Conservation (phyloP, 2,113 vertebrate genomes). For the Xiphophorus hellerii region DNA sequence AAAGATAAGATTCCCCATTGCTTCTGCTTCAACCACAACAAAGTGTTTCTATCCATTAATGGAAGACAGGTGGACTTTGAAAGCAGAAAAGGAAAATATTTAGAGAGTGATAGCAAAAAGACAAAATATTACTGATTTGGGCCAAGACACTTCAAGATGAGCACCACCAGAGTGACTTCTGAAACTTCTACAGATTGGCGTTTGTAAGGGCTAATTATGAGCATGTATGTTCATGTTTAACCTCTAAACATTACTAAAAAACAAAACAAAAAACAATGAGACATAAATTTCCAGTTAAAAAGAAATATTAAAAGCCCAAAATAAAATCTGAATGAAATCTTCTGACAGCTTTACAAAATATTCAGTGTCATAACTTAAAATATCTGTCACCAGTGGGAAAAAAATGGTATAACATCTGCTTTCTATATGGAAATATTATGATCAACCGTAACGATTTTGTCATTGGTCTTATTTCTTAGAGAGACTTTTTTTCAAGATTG, state of each 20-base stretch:
- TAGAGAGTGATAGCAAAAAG: conserved; percentile 14
- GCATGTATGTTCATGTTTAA: background rate
- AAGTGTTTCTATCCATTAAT: conserved; percentile 58
- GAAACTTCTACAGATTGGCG: too few relatives aligned
- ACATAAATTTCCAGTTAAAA: background rate
- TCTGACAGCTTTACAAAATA: too few relatives aligned
- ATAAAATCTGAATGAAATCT: too few relatives aligned
- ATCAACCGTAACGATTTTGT: too few relatives aligned
- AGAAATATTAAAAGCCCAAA: too few relatives aligned
- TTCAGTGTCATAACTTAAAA: too few relatives aligned
- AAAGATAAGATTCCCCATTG: conserved; percentile 52
- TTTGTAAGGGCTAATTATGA: background rate
- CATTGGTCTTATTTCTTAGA: too few relatives aligned
- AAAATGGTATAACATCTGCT: too few relatives aligned
- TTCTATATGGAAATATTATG: too few relatives aligned
- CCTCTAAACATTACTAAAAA: background rate
- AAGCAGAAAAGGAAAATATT: conserved; percentile 20
- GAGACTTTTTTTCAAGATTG: too few relatives aligned
- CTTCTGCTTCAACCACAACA: conserved; percentile 36
- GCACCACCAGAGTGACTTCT: background rate
- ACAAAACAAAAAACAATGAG: background rate
- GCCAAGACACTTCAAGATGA: conserved; percentile 11
- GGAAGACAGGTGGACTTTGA: conserved; percentile 46
- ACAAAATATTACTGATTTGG: conserved; percentile 30
- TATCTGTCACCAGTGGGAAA: too few relatives aligned